phyloP scores from a whole-genome alignment of 2,888 invertebrate genomes.

The Aproaerema taeniolella region DNA sequence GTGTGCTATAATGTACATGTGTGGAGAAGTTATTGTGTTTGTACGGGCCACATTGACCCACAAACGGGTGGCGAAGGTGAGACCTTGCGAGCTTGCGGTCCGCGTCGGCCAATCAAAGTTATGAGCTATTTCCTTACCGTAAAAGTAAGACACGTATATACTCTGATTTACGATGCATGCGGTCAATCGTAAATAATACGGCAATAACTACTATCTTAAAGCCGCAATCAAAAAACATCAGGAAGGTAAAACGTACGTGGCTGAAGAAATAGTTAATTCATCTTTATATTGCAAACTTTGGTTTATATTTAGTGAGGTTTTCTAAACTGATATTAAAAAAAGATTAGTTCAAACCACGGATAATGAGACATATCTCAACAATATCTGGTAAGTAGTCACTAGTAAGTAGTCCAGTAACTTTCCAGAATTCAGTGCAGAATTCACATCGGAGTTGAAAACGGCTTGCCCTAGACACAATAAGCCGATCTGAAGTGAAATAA shows the following conservation, averaged over 20 bases:
- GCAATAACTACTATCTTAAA: slow-evolving; percentile 24
- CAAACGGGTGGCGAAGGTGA: slow-evolving; percentile 35
- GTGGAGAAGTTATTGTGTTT: slow-evolving; percentile 10
- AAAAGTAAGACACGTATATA: slow-evolving; percentile 41
- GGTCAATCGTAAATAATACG: slow-evolving; percentile 36
- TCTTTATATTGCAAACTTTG: too few species aligned
- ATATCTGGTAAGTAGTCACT: too few species aligned
- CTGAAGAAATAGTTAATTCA: slow-evolving; percentile 2
- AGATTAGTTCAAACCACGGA: too few species aligned
- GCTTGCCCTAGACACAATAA: too few species aligned
- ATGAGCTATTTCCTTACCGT: slow-evolving; percentile 45
- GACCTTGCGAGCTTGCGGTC: slow-evolving; percentile 37
- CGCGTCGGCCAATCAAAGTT: slow-evolving; percentile 48
- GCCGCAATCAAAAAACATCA: too few species aligned
- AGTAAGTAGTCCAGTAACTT: too few species aligned
- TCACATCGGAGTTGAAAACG: too few species aligned
- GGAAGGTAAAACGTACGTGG: too few species aligned
- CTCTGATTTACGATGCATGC: slow-evolving; percentile 44
- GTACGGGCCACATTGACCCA: slow-evolving; percentile 35
- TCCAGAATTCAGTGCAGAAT: too few species aligned
- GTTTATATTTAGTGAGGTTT: too few species aligned
- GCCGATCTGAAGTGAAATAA: slow-evolving; percentile 10
- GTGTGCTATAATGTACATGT: not conserved
- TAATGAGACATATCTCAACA: too few species aligned
- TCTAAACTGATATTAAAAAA: too few species aligned